phyloP scores from a whole-genome alignment of 1,140 invertebrate species.

The Neodiprion virginianus region DNA sequence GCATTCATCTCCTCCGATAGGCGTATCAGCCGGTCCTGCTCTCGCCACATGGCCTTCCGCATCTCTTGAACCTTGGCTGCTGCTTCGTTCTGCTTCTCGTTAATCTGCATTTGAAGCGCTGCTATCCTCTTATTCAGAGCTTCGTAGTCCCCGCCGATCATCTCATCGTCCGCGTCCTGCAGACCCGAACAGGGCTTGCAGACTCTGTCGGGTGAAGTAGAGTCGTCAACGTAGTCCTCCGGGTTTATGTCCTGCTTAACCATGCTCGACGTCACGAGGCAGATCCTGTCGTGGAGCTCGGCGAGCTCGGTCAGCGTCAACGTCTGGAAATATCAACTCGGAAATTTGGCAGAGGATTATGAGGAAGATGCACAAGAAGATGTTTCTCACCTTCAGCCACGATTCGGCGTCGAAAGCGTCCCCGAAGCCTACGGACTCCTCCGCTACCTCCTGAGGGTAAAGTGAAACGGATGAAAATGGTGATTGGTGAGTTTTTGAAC shows the following conservation, averaged over 20 bases:
- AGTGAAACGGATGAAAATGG: too few relatives aligned
- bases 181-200: neutral
- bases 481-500: neutral
- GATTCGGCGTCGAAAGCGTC: conserved; percentile 38
- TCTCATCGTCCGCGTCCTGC: conserved; percentile 13
- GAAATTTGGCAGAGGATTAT: conserved; percentile 4
- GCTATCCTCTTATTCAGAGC: conserved; percentile 44
- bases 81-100: conserved; percentile 43
- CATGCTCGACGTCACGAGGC: conserved; percentile 42
- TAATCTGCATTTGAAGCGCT: conserved; percentile 48
- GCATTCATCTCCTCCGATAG: conserved; percentile 43
- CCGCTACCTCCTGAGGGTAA: neutral
- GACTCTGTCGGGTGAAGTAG: neutral
- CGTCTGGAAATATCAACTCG: conserved; percentile 35
- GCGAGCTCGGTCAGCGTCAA: conserved; percentile 47
- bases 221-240: neutral
- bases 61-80: conserved; percentile 41
- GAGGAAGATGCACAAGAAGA: neutral
- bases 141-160: conserved; percentile 31
- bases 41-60: conserved; percentile 32
- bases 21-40: conserved; percentile 41
- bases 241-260: conserved; percentile 33
- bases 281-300: conserved; percentile 50
- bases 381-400: conserved; percentile 43
- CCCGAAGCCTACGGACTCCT: neutral